Base-by-base conservation (phyloP, 2,797 vertebrate genomes). In the Hydrocynus forskahlii region DNA sequence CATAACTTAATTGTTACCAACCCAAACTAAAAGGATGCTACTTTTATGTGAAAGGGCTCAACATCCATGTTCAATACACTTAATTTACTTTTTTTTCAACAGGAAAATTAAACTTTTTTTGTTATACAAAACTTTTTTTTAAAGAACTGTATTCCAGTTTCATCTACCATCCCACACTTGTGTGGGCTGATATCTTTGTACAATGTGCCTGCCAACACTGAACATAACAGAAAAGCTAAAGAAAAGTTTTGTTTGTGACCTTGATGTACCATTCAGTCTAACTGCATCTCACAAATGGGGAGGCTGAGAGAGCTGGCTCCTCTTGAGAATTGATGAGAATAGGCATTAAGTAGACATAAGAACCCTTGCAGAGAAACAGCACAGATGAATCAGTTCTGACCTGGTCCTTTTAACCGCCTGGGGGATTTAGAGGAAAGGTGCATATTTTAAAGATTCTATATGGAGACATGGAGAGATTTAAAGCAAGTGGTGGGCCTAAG, bases 291-390 rank as follows among this genome's bases (percentile, higher is more conserved):
- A 29, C 29, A 63, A 63, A 63, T 63, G 25, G 60, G 60, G 60
- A 63, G 25, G 12, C 14, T 63, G 60, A 63, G 60, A 35, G 60
- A 63, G 60, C 25, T 63, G 60, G 13, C 57, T 63, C 13, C 60
- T 14, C 25, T 63, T 63, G 60, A 63, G 60, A 63, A 63, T 63
- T 29, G 60, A 63, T 63, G 60, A 63, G 60, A 63, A 63, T 63
- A 29, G 60, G 29, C 29, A 29, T 29, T 29, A 29, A 29, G 29
- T 29, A 29, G 29, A 23, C 23, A 63, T 63, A 63, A 63, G 60
- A 13, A 21, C n/a, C 57, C 8, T 59, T 59, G 57, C 57, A 59
- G 57, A 59, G 57, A 63, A 63, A 17, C 25, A 63, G 16, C 25
- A 35, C 14, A 23, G 60, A 63, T 63, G 62, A 63, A 63, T 63